phyloP scores from a whole-genome alignment of 2,888 invertebrate species.

The Ectobius pallidus region DNA sequence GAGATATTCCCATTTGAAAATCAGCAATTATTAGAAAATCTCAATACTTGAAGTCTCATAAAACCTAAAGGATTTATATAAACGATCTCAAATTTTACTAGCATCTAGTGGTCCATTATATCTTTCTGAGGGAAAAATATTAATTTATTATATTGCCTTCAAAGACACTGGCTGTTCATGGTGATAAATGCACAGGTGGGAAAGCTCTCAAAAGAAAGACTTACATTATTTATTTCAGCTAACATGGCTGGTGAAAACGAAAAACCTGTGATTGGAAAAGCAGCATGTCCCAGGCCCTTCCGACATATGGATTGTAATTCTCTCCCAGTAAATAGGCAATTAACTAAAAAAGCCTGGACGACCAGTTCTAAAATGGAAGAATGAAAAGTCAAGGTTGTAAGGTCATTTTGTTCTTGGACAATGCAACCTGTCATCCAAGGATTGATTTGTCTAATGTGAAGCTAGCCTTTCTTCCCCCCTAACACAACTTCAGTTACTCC shows the following conservation, averaged over 20 bases:
- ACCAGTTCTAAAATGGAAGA: background rate
- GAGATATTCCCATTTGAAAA: too few relatives aligned
- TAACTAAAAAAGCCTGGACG: too few relatives aligned
- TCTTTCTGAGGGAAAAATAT: too few relatives aligned
- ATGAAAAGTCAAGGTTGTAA: background rate
- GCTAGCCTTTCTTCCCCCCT: too few relatives aligned
- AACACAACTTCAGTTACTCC: background rate
- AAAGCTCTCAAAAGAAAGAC: conserved; percentile 18
- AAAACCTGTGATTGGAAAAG: background rate
- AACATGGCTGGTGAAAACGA: background rate
- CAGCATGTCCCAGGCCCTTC: background rate
- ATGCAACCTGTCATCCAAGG: conserved; percentile 2
- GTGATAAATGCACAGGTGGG: too few relatives aligned
- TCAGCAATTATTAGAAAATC: too few relatives aligned
- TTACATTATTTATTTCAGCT: conserved; percentile 29
- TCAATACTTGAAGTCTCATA: too few relatives aligned
- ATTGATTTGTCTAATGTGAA: background rate
- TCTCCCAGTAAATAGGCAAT: background rate
- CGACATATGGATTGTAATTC: background rate
- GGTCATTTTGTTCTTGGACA: conserved; percentile 9
- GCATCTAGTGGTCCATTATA: too few relatives aligned
- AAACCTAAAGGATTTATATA: too few relatives aligned
- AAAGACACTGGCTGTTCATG: too few relatives aligned
- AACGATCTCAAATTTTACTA: too few relatives aligned
- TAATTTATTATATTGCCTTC: too few relatives aligned